phyloP scores from a whole-genome alignment of 2,888 invertebrate species.

The Leistus spinibarbis region DNA sequence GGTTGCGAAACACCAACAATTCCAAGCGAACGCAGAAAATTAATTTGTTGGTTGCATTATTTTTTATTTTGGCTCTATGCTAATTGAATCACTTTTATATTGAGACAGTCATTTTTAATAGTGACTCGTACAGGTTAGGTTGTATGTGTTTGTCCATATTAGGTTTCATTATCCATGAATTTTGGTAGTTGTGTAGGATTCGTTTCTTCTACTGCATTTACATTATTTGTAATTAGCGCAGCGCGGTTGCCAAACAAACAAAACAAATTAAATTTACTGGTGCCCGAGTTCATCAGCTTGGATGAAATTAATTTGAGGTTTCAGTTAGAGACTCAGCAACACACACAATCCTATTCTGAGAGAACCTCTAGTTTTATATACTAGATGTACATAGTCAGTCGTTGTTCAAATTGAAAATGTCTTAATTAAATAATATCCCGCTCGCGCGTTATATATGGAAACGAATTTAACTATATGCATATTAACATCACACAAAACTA shows the following conservation, averaged over 20 bases:
- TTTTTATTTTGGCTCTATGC: too few relatives aligned
- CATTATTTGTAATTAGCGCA: slow-evolving; percentile 35
- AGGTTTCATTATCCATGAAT: not conserved
- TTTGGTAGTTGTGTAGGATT: not conserved
- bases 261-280: slow-evolving; percentile 37
- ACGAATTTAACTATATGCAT: slow-evolving; percentile 2
- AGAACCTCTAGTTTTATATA: slow-evolving; percentile 21
- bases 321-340: slow-evolving; percentile 18
- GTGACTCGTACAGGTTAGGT: too few relatives aligned
- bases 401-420: slow-evolving; percentile 32
- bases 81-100: too few relatives aligned
- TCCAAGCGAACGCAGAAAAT: too few relatives aligned
- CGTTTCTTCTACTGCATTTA: slow-evolving; percentile 17
- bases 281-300: slow-evolving; percentile 34
- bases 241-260: slow-evolving; percentile 36
- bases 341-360: not conserved
- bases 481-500: not conserved
- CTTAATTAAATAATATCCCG: slow-evolving; percentile 37
- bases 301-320: slow-evolving; percentile 38
- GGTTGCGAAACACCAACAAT: too few relatives aligned
- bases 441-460: slow-evolving; percentile 2
- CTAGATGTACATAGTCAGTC: not conserved
- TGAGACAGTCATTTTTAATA: too few relatives aligned
- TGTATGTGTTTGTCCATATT: slow-evolving; percentile 7
- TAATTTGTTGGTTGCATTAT: too few relatives aligned